These are phyloP conservation scores for Nomada ferruginata DNA, from an alignment of 2,888 invertebrate species.

Conservation along the genomic window DNA sequence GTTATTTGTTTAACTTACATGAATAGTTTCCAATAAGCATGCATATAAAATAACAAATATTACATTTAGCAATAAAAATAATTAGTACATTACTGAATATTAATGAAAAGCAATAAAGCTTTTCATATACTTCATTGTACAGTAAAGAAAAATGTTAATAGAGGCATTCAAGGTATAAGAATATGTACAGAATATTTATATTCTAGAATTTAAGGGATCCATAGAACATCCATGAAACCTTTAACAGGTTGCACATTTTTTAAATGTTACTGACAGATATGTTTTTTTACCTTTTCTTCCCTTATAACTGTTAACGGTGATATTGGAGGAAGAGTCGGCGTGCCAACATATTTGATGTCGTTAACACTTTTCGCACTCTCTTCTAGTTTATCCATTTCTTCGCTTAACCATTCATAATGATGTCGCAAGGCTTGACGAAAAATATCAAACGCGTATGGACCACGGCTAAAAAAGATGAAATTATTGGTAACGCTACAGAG, in stretches of 20 bases:
- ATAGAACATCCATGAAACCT: not conserved
- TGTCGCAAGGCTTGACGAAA: slow-evolving; percentile 86
- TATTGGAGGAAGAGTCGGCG: slow-evolving; percentile 76
- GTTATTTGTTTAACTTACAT: slow-evolving; percentile 56
- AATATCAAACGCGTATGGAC: slow-evolving; percentile 84
- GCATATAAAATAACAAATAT: slow-evolving; percentile 52
- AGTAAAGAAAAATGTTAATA: not conserved
- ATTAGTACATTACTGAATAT: not conserved
- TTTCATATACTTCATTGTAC: not conserved
- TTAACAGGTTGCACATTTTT: not conserved
- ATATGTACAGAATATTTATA: not conserved
- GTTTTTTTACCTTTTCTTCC: slow-evolving; percentile 75
- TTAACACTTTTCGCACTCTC: slow-evolving; percentile 47
- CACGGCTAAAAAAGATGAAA: slow-evolving; percentile 71
- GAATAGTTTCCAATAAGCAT: slow-evolving; percentile 57
- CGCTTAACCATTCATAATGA: slow-evolving; percentile 87
- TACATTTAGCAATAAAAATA: slow-evolving; percentile 32
- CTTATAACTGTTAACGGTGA: slow-evolving; percentile 78
- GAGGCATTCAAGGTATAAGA: not conserved
- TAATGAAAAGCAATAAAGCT: not conserved
- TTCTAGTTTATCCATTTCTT: slow-evolving; percentile 82
- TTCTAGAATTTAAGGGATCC: not conserved
- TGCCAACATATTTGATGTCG: slow-evolving; percentile 53
- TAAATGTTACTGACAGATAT: not conserved
- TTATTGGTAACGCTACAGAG: not conserved